Evolutionary conservation across 2,888 invertebrate genomes (phyloP), one percentile per base, ranked within the genome.

Genomic region (Heliconius cydno): DNA sequence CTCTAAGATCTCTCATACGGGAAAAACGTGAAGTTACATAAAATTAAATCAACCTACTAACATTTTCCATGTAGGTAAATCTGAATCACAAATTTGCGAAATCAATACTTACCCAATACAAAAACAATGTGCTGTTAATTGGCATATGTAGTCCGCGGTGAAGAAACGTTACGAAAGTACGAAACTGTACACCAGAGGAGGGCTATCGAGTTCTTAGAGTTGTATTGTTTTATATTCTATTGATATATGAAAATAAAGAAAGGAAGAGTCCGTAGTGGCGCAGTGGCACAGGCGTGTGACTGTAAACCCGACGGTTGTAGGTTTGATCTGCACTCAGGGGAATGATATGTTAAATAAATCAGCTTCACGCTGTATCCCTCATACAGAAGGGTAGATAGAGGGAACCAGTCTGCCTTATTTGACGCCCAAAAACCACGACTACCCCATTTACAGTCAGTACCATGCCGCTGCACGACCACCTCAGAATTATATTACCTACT

Each of bases 161-260:
- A 41, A 25, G 34, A 41, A 38, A 65, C 65, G 41, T 75, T 65
- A 66, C 46, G 68, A 79, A 79, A 74, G 68, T 79, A 5, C 22
- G 74, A 46, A 79, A 79, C 10, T 68, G 28, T 75, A 79, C n/a
- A 68, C 78, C 28, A 75, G 74, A 60, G 25, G 60, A 68, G 19
- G 12, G 60, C n/a, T 70, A 79, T 75, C 73, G 63, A 46, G 67
- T 70, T 70, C 13, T 68, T 52, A 52, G 22, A 34, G n/a, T 4
- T n/a, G 1, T 68, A 46, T 70, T 70, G 9, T 79, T 79, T 65
- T 46, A 41, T 74, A 68, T 30, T 74, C 3, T n/a, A 60, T 60
- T 60, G 4, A 57, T 19, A 63, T 15, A 65, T 65, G 65, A 28
- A 65, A 65, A 28, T 9, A 41, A 41, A 12, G 12, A 41, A 41